Percentiles rank a stretch among this genome's conserved stretches.
These are phyloP conservation scores for Heterocephalus glaber DNA, from an alignment of 2,113 vertebrate species.

Conservation along the genomic window DNA sequence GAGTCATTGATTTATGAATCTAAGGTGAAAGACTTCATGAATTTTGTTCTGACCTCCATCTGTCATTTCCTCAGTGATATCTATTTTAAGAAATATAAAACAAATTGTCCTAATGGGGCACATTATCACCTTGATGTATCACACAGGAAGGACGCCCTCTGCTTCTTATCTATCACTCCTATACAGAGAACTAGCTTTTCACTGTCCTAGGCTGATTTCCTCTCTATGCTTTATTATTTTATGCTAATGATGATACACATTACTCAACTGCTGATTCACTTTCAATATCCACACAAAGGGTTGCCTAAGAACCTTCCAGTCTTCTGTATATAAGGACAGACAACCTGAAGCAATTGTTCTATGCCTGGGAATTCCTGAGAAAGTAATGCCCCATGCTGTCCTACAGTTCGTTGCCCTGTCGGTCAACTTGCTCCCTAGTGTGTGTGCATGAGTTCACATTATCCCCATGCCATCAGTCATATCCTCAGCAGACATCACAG, in stretches of 20 bases:
- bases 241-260: slow-evolving; percentile 16
- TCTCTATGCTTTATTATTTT: slow-evolving; percentile 70
- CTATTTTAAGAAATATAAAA: slow-evolving; percentile 87
- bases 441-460: neutral
- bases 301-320: slow-evolving; percentile 47
- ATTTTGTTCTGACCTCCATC: slow-evolving; percentile 86
- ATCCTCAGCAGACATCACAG: neutral
- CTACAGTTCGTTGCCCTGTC: neutral
- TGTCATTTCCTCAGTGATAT: slow-evolving; percentile 85
- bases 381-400: neutral
- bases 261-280: slow-evolving; percentile 60
- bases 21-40: slow-evolving; percentile 86
- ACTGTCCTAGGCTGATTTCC: slow-evolving; percentile 56
- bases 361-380: neutral
- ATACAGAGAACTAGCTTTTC: slow-evolving; percentile 68
- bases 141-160: slow-evolving; percentile 61
- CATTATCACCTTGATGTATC: slow-evolving; percentile 84
- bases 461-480: neutral
- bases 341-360: neutral
- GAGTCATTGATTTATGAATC: slow-evolving; percentile 88
- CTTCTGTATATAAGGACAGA: slow-evolving; percentile 64
- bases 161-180: slow-evolving; percentile 60
- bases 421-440: neutral
- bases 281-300: slow-evolving; percentile 64
- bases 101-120: slow-evolving; percentile 85